A percentile compares a stretch with the other conserved stretches of the same genome.
Evolutionary conservation across 1,140 invertebrate species (phyloP).

Genomic region (Drosophila parabipectinata): DNA sequence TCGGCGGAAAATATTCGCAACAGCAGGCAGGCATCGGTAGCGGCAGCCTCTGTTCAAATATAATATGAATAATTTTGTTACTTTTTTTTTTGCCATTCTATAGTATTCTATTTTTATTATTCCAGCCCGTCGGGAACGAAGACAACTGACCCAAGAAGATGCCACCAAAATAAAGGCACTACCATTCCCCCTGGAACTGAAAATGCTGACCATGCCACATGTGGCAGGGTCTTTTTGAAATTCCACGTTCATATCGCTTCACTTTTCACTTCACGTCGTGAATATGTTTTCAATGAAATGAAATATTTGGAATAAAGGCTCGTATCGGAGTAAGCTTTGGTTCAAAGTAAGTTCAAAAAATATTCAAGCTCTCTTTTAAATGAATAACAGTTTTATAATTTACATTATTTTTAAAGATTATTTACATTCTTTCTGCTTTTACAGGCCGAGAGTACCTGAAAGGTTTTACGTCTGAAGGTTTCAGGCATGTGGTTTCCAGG

Average conservation of each 20-base stretch:
- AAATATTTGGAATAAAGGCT: too few species aligned
- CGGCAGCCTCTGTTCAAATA: conserved; percentile 16
- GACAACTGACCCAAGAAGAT: conserved; percentile 31
- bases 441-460: too few species aligned
- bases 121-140: background rate
- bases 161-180: conserved; percentile 15
- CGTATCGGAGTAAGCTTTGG: too few species aligned
- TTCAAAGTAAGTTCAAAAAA: too few species aligned
- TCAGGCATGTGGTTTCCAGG: too few species aligned
- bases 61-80: conserved; percentile 45
- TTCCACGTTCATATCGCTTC: background rate
- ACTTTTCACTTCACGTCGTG: background rate
- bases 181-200: background rate
- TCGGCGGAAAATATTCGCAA: conserved; percentile 5
- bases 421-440: too few species aligned
- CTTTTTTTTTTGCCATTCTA: conserved; percentile 9
- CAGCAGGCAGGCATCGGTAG: background rate
- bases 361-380: too few species aligned
- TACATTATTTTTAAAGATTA: too few species aligned
- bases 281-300: too few species aligned
- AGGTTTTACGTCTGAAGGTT: too few species aligned
- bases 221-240: background rate
- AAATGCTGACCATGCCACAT: conserved; percentile 35
- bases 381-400: too few species aligned
- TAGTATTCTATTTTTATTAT: background rate